A percentile compares a stretch with the other conserved stretches of the same genome.
Conservation (phyloP, 53 echinoderm and acorn worm species). For the Hippasteria phrygiana region DNA sequence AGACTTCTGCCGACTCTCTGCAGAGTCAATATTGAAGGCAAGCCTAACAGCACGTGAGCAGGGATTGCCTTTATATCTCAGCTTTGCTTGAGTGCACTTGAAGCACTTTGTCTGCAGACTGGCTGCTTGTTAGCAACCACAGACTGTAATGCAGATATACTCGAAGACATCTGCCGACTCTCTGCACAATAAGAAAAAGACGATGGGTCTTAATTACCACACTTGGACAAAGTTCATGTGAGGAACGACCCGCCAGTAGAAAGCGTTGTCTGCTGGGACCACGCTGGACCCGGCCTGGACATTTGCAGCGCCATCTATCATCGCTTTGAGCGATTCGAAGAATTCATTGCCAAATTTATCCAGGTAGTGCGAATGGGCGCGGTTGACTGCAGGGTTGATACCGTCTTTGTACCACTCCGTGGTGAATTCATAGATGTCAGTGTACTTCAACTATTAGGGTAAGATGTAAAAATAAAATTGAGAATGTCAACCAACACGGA, state of each 20-base stretch:
- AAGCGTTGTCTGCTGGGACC: neutral
- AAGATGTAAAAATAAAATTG: neutral
- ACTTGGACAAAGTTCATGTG: slow-evolving; percentile 81
- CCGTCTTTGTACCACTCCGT: slow-evolving; percentile 92
- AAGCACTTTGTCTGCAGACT: too few relatives aligned
- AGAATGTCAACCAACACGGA: neutral
- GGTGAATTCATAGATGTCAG: slow-evolving; percentile 76
- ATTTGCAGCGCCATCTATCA: slow-evolving; percentile 47
- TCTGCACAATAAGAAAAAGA: too few relatives aligned
- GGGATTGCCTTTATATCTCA: too few relatives aligned
- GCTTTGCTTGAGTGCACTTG: too few relatives aligned
- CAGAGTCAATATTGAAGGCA: too few relatives aligned
- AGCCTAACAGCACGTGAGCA: too few relatives aligned
- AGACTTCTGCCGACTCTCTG: too few relatives aligned
- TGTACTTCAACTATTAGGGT: slow-evolving; percentile 36
- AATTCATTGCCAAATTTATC: slow-evolving; percentile 81
- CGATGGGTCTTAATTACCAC: too few relatives aligned
- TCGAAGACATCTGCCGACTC: too few relatives aligned
- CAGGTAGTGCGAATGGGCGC: slow-evolving; percentile 79
- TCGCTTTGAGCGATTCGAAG: slow-evolving; percentile 65
- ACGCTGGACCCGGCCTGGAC: neutral
- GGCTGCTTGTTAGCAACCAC: too few relatives aligned
- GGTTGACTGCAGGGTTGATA: slow-evolving; percentile 65
- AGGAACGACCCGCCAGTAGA: slow-evolving; percentile 82
- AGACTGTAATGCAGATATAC: too few relatives aligned